phyloP scores from a whole-genome alignment of 2,888 invertebrate genomes.

The Harpalus rubripes region DNA sequence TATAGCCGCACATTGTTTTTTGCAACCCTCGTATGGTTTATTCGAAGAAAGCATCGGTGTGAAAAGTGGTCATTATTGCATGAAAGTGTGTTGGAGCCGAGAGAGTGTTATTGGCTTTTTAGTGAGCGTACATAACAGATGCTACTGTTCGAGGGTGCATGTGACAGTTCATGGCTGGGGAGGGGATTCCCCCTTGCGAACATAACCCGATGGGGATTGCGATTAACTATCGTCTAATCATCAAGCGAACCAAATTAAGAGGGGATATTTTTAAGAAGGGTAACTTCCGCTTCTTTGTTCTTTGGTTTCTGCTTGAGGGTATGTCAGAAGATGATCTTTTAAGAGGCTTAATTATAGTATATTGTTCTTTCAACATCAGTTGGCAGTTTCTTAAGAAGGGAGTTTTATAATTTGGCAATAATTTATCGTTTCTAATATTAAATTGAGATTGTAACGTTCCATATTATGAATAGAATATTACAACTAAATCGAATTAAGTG shows the following conservation, averaged over 20 bases:
- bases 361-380: background rate
- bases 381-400: background rate
- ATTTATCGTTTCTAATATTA: background rate
- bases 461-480: no score
- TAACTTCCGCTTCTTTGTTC: background rate
- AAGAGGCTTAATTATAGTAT: background rate
- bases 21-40: constrained; percentile 45
- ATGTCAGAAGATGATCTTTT: background rate
- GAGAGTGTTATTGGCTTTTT: constrained; percentile 52
- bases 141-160: constrained; percentile 22
- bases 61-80: constrained; percentile 57
- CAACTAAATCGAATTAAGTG: no score
- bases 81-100: constrained; percentile 46
- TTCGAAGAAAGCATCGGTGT: constrained; percentile 34
- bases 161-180: constrained; percentile 15
- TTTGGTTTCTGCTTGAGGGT: background rate
- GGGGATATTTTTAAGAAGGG: background rate
- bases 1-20: constrained; percentile 58
- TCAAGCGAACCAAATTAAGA: background rate
- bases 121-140: constrained; percentile 35
- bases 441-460: background rate
- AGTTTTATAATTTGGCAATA: background rate
- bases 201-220: constrained; percentile 20
- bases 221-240: constrained; percentile 33
- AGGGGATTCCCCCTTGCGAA: constrained; percentile 27